Evolutionary conservation across 2,888 invertebrate genomes (phyloP), one percentile per base, ranked within the genome.

Genomic region (Drosophila longiperda): DNA sequence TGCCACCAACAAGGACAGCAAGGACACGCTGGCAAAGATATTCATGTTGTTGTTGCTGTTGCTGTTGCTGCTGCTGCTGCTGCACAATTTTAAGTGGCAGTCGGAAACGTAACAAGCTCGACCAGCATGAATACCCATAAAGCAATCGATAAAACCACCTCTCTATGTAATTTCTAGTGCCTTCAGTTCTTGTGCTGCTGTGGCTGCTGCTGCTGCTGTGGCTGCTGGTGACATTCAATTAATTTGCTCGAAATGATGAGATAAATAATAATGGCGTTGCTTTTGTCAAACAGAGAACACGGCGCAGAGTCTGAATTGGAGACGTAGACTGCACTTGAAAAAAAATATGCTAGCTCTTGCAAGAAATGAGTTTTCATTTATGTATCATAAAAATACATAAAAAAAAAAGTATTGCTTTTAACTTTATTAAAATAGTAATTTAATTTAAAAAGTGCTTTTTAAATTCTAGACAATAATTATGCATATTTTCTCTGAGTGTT

Each of bases 201-300:
- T 33, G 9, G 50, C 45, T 42, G 36, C 40, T 32, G n/a, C 23
- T 23, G 15, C 20, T 45, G 34, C 42, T 20, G 3, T 17, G 3
- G 45, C 54, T 42, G 32, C 38, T 23, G 15, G 63, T 73, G 80
- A 62, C 72, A 81, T 86, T 83, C 84, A 84, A 87, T 84, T 87
- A 87, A 83, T 77, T 79, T 78, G 65, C 76, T 60, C 66, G 57
- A 49, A 59, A 48, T 73, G 76, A 77, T 77, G 73, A 68, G 65
- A 75, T 80, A 59, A 53, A 63, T 81, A 68, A 49, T 74, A 71
- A 81, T 79, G 84, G 58, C 79, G 58, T 70, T 76, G 73, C 45
- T 55, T 49, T 59, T 68, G 63, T 69, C 66, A 73, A 66, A 62
- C 61, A 54, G 63, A 70, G 40, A 53, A 42, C 57, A 40, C 26